Percentiles rank a stretch among this genome's conserved stretches.
These are phyloP conservation scores for Eupeodes luniger DNA, from an alignment of 2,888 invertebrate species.

Conservation along the genomic window DNA sequence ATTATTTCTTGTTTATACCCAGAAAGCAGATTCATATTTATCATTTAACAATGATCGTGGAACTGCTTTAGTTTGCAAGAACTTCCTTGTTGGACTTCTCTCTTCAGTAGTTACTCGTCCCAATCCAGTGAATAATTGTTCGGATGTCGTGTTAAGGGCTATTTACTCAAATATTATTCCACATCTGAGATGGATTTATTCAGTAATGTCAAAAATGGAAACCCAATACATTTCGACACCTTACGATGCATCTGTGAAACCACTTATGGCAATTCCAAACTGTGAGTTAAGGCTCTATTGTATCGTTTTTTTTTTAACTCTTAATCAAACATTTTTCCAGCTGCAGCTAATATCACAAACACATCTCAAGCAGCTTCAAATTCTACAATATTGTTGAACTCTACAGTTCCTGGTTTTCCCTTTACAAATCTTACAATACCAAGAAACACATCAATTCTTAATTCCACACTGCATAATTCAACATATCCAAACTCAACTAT, in stretches of 20 bases:
- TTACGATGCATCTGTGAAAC: slow-evolving; percentile 53
- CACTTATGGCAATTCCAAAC: slow-evolving; percentile 26
- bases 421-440: background rate
- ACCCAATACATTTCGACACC: slow-evolving; percentile 65
- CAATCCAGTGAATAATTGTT: slow-evolving; percentile 65
- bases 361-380: background rate
- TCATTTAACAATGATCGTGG: slow-evolving; percentile 77
- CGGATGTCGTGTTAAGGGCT: slow-evolving; percentile 68
- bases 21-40: slow-evolving; percentile 66
- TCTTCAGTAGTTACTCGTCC: slow-evolving; percentile 73
- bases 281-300: slow-evolving; percentile 22
- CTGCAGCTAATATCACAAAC: background rate
- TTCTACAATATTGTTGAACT: background rate
- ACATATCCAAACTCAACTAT: background rate
- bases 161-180: slow-evolving; percentile 76
- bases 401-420: background rate
- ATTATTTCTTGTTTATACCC: slow-evolving; percentile 11
- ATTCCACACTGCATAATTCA: slow-evolving; percentile 14
- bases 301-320: background rate
- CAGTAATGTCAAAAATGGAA: slow-evolving; percentile 72
- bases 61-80: slow-evolving; percentile 77
- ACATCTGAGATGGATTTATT: slow-evolving; percentile 77
- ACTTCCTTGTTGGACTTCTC: slow-evolving; percentile 75
- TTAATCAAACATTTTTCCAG: background rate
- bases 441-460: background rate